A percentile compares a stretch with the other conserved stretches of the same genome.
Conservation (phyloP, 2,113 vertebrate species). For the Myotis brandtii region DNA sequence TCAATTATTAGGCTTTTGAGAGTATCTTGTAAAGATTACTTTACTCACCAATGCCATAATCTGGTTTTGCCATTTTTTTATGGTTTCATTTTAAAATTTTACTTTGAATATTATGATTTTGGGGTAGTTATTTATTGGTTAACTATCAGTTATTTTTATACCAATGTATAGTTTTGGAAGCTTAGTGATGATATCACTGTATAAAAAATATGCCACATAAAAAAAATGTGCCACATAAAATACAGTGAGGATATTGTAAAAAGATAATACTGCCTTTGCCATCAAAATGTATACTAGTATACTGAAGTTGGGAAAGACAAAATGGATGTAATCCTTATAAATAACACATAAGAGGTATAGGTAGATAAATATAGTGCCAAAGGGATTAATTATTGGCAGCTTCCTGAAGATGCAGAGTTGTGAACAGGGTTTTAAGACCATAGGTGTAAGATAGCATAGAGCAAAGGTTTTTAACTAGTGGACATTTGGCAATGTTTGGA, state of each 20-base stretch:
- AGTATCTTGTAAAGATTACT: background rate
- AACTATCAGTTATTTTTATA: background rate
- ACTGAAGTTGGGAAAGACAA: constrained; percentile 1
- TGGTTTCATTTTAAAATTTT: background rate
- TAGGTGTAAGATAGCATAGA: background rate
- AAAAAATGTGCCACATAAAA: background rate
- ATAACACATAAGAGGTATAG: background rate
- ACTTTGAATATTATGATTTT: constrained; percentile 22
- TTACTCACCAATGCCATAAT: background rate
- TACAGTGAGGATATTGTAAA: background rate
- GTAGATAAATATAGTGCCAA: background rate
- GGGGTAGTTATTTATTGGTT: background rate
- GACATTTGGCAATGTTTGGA: background rate
- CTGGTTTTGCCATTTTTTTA: background rate
- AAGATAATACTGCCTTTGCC: constrained; percentile 5
- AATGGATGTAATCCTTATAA: background rate
- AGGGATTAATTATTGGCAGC: background rate
- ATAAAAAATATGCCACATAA: background rate
- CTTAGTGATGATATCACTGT: background rate
- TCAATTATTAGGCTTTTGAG: background rate
- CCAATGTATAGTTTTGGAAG: background rate
- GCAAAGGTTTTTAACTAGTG: background rate
- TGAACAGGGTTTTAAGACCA: background rate
- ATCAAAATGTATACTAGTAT: background rate
- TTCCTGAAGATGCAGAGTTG: background rate